Conservation (phyloP, 1,140 invertebrate species). For the Tribolium madens region DNA sequence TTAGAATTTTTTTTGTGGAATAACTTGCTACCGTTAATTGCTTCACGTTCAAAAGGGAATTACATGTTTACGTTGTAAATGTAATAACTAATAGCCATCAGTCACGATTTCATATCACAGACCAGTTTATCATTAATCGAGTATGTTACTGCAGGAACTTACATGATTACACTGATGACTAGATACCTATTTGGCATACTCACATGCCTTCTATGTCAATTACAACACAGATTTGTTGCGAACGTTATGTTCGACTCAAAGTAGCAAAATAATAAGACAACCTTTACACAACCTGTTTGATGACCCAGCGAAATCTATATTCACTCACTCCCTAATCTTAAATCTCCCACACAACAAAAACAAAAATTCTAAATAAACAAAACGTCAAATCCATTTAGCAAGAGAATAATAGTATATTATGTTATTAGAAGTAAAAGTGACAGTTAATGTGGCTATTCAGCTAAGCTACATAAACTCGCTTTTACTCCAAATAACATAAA, state of each 20-base stretch:
- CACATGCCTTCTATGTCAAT: background rate
- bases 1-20: conserved; percentile 22
- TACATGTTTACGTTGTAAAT: conserved; percentile 38
- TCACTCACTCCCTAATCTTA: background rate
- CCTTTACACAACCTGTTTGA: background rate
- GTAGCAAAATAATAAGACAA: background rate
- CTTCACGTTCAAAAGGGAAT: conserved; percentile 29
- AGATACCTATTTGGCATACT: conserved; percentile 6
- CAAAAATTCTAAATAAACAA: background rate
- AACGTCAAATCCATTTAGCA: background rate
- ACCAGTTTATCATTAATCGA: conserved; percentile 19
- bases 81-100: conserved; percentile 39
- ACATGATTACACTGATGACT: conserved; percentile 6
- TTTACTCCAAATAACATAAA: no score
- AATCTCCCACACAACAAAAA: background rate
- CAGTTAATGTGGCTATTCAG: no score
- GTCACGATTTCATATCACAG: conserved; percentile 30
- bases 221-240: background rate
- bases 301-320: background rate
- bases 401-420: no score
- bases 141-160: conserved; percentile 28
- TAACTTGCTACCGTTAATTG: conserved; percentile 38
- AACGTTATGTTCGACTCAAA: background rate
- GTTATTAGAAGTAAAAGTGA: no score
- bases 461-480: no score